Evolutionary conservation across 2,888 invertebrate genomes (phyloP), one percentile per base, ranked within the genome.

Genomic region (Ophion slaviceki): DNA sequence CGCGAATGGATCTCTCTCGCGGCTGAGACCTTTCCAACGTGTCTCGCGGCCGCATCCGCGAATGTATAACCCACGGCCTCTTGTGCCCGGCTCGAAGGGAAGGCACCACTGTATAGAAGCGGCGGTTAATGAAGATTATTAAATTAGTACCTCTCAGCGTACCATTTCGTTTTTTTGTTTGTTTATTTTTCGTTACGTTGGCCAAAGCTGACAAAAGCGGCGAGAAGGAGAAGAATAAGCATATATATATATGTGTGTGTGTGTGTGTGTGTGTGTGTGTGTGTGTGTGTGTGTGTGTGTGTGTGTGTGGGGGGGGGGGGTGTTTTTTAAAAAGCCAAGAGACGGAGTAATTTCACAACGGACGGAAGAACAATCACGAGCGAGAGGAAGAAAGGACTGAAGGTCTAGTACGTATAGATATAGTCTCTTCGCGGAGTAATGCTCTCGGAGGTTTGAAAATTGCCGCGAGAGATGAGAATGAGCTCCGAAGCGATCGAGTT

Each of bases 71-170:
- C 72, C 61, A 66, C 53, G 47, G 72, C 80, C 59, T 74, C 77
- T 64, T 59, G 57, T 40, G n/a, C 59, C 20, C 28, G 14, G 59
- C 40, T 74, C 40, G 20, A 53, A 32, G 17, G 47, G 45, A 59
- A 67, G 72, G 45, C 64, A 45, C 81, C 70, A 66, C 78, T 64
- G 80, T 74, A 85, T 79, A 84, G 83, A 61, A 75, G 81, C 83
- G 84, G 81, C 80, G 88, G 89, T 91, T 92, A 92, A 91, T 91
- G 91, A 91, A 90, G 90, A 92, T 92, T 92, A 92, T 92, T 92
- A 91, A 92, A 92, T 92, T 92, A 92, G 90, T 92, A 90, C 91
- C 91, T 91, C 89, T 90, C 91, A 84, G 81, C 85, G 82, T 84
- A 74, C 53, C 45, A 62, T 75, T 82, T 64, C 36, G 24, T 32